Percentiles rank a stretch among this genome's conserved stretches.
phyloP scores from a whole-genome alignment of 1,140 invertebrate genomes.

The Euschistus heros region DNA sequence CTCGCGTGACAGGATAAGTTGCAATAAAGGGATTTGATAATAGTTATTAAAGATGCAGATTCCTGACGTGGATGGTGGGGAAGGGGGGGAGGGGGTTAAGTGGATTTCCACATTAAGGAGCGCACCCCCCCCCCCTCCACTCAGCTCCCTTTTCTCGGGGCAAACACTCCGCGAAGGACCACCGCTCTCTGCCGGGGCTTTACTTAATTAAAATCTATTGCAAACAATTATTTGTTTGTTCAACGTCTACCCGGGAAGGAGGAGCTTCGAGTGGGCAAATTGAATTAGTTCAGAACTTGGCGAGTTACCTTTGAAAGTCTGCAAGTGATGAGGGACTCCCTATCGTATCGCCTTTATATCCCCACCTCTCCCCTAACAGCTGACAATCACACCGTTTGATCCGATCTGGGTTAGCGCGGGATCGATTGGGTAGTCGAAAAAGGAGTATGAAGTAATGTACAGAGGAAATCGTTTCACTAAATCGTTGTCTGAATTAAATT shows the following conservation, averaged over 20 bases:
- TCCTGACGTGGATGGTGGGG: background rate
- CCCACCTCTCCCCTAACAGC: too few species aligned
- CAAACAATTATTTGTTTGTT: conserved; percentile 8
- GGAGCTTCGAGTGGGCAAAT: conserved; percentile 9
- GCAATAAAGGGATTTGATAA: too few species aligned
- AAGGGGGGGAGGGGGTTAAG: background rate
- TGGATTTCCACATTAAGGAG: conserved; percentile 5
- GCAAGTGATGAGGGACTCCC: background rate
- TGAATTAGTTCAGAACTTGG: background rate
- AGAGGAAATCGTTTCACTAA: too few species aligned
- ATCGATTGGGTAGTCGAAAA: too few species aligned
- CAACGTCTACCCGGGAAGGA: too few species aligned
- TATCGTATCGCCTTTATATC: too few species aligned
- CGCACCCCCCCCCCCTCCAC: background rate
- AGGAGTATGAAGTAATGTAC: too few species aligned
- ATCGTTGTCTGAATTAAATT: too few species aligned
- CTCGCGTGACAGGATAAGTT: too few species aligned
- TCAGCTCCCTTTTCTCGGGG: conserved; percentile 1
- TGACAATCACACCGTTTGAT: too few species aligned
- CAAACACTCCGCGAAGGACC: conserved; percentile 1
- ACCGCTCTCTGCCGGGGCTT: background rate
- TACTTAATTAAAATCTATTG: conserved; percentile 10
- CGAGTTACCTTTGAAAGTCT: background rate
- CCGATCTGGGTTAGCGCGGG: too few species aligned
- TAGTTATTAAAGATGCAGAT: background rate